phyloP scores from a whole-genome alignment of 2,797 vertebrate species.

The Tragopan temminckii region DNA sequence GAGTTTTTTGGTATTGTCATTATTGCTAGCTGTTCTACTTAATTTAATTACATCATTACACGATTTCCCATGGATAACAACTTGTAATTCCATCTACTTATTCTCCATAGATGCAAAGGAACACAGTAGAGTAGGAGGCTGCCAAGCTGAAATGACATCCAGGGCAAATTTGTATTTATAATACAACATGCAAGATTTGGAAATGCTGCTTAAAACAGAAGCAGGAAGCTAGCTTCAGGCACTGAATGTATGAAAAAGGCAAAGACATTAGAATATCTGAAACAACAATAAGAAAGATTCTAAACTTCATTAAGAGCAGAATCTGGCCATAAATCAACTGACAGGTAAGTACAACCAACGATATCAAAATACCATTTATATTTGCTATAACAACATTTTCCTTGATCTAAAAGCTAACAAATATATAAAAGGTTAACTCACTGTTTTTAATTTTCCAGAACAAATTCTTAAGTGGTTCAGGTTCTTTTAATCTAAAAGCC shows the following conservation, averaged over 20 bases:
- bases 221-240: conserved; percentile 50
- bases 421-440: not conserved
- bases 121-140: conserved; percentile 49
- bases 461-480: not conserved
- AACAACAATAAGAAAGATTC: not conserved
- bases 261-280: conserved; percentile 27
- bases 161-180: conserved; percentile 57
- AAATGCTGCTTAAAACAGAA: conserved; percentile 61
- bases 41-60: conserved; percentile 64
- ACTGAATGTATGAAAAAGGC: not conserved
- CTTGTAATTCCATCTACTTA: conserved; percentile 68
- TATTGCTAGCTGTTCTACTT: conserved; percentile 31
- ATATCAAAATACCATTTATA: not conserved
- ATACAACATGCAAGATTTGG: conserved; percentile 48
- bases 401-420: conserved; percentile 3
- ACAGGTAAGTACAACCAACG: not conserved
- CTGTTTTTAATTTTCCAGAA: conserved; percentile 38
- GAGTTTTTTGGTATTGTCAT: not conserved
- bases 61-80: conserved; percentile 64
- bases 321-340: conserved; percentile 1
- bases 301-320: conserved; percentile 4
- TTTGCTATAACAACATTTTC: not conserved
- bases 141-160: conserved; percentile 60
- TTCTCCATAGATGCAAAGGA: conserved; percentile 47
- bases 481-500: conserved; percentile 4